Percentiles rank a stretch among this genome's conserved stretches.
phyloP scores from a whole-genome alignment of 1,140 invertebrate species.

The Caerostris extrusa region DNA sequence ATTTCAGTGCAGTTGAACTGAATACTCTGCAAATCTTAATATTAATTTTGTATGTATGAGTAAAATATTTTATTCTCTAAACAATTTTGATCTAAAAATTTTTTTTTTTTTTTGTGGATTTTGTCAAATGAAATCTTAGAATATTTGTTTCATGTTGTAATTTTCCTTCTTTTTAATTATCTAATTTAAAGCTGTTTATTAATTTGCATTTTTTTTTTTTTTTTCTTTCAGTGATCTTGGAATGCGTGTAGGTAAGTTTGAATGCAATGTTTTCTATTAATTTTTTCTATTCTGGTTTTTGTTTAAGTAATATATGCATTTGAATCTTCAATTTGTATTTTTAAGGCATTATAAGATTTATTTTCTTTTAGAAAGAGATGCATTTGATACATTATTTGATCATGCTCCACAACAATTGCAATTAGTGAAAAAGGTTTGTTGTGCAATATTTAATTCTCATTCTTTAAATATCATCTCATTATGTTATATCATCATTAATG shows the following conservation, averaged over 20 bases:
- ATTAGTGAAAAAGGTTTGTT: conserved; percentile 95
- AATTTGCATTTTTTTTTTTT: conserved; percentile 68
- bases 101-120: too few species aligned
- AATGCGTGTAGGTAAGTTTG: conserved; percentile 88
- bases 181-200: not conserved
- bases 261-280: not conserved
- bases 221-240: conserved; percentile 88
- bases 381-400: conserved; percentile 99
- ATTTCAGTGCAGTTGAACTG: too few species aligned
- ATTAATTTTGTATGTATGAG: too few species aligned
- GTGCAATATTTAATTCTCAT: conserved; percentile 76
- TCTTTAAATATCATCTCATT: not conserved
- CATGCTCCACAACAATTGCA: conserved; percentile 98
- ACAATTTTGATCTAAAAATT: too few species aligned
- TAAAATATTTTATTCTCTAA: too few species aligned
- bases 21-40: too few species aligned
- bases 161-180: not conserved
- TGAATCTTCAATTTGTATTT: not conserved
- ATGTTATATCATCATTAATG: not conserved
- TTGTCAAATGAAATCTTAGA: too few species aligned
- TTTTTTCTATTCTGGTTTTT: too few species aligned
- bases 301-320: not conserved
- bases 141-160: not conserved
- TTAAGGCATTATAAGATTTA: not conserved
- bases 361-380: conserved; percentile 86